Evolutionary conservation across 2,888 invertebrate genomes (phyloP).

Genomic region (Dendrolimus houi): DNA sequence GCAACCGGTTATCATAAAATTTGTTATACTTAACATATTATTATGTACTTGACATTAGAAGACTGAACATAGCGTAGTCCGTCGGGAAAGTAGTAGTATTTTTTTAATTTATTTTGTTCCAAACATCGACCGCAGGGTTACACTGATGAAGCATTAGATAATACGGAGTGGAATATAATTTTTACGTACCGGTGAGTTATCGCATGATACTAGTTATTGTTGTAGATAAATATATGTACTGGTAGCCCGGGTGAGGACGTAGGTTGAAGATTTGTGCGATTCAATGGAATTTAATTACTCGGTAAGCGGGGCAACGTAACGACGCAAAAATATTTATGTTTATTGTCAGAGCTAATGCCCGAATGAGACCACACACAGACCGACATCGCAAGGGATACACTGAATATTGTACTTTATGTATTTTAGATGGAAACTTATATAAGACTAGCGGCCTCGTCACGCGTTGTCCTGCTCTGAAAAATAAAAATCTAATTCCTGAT

Average conservation of each 20-base stretch:
- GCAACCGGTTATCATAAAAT: too few species aligned
- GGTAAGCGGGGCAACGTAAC: conserved; percentile 54
- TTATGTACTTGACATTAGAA: too few species aligned
- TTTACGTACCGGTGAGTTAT: not conserved
- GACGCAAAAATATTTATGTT: conserved; percentile 75
- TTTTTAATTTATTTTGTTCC: too few species aligned
- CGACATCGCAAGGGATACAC: conserved; percentile 17
- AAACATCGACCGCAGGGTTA: too few species aligned
- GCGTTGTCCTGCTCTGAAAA: too few species aligned
- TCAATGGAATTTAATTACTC: conserved; percentile 73
- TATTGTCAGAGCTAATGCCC: conserved; percentile 62
- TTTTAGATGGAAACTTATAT: not conserved
- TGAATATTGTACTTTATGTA: conserved; percentile 13
- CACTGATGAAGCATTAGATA: too few species aligned
- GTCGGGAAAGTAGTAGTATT: too few species aligned
- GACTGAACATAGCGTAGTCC: too few species aligned
- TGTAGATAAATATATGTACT: conserved; percentile 23
- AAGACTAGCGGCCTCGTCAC: too few species aligned
- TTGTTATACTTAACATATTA: too few species aligned
- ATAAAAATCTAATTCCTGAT: too few species aligned
- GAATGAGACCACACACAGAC: conserved; percentile 53
- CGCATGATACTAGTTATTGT: conserved; percentile 1
- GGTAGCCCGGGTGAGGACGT: conserved; percentile 24
- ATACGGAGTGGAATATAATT: too few species aligned
- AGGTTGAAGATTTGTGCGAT: conserved; percentile 69